Percentiles rank a stretch among this genome's conserved stretches.
These are phyloP conservation scores for Oligia strigilis DNA, from an alignment of 2,888 invertebrate genomes.

Conservation along the genomic window DNA sequence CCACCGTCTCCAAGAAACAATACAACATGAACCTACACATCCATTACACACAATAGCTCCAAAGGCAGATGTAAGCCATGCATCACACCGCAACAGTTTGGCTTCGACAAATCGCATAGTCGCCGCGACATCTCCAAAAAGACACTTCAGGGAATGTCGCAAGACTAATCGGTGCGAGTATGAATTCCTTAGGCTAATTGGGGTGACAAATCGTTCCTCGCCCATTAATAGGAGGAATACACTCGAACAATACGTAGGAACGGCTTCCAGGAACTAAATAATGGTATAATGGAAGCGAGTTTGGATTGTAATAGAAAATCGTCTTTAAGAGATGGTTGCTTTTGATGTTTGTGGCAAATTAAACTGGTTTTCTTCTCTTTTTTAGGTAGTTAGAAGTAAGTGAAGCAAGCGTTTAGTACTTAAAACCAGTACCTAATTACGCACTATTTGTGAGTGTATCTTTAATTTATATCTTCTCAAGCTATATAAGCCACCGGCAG, in stretches of 20 bases:
- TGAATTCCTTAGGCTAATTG: slow-evolving; percentile 78
- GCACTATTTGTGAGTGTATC: not conserved
- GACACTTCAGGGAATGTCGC: slow-evolving; percentile 59
- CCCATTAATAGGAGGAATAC: slow-evolving; percentile 70
- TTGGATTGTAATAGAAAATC: slow-evolving; percentile 24
- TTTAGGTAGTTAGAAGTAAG: not conserved
- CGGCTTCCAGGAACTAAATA: slow-evolving; percentile 57
- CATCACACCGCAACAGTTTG: slow-evolving; percentile 58
- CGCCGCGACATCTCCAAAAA: slow-evolving; percentile 58
- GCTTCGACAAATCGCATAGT: slow-evolving; percentile 67
- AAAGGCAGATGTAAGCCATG: slow-evolving; percentile 62
- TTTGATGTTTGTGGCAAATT: slow-evolving; percentile 40
- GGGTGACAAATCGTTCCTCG: slow-evolving; percentile 70
- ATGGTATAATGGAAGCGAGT: slow-evolving; percentile 17
- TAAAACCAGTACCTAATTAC: not conserved
- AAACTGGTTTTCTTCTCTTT: not conserved
- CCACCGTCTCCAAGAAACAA: slow-evolving; percentile 35
- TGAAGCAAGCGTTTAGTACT: not conserved
- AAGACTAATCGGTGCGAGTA: slow-evolving; percentile 72
- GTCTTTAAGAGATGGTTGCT: slow-evolving; percentile 23
- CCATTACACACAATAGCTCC: slow-evolving; percentile 33
- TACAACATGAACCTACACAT: slow-evolving; percentile 25
- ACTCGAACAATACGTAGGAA: slow-evolving; percentile 71
- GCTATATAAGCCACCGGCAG: too few relatives aligned
- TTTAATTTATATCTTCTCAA: not conserved